These are phyloP conservation scores for Mungos mungo DNA, from an alignment of 2,113 vertebrate genomes.

Conservation along the genomic window DNA sequence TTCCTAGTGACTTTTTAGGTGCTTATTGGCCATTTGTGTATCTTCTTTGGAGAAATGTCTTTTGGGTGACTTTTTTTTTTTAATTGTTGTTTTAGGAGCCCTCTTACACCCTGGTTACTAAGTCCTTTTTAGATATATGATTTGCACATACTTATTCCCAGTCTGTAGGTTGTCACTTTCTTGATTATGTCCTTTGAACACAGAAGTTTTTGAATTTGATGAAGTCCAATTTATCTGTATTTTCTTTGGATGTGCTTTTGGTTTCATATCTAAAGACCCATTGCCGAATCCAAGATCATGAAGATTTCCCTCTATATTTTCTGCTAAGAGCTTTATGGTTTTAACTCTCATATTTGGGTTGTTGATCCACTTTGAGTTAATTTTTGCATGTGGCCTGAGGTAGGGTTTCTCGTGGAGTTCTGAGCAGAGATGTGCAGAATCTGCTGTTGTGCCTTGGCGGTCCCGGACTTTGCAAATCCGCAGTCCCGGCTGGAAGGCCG, in stretches of 20 bases:
- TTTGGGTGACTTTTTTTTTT: neutral
- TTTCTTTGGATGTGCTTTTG: neutral
- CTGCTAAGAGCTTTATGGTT: neutral
- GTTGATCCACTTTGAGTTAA: neutral
- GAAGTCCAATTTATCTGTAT: neutral
- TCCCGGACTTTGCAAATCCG: neutral
- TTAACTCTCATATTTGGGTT: neutral
- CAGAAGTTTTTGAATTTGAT: neutral
- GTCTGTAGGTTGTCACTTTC: neutral
- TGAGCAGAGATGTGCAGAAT: rapidly evolving
- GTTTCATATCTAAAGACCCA: neutral
- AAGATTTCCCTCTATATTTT: neutral
- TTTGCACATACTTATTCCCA: neutral
- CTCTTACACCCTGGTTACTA: neutral
- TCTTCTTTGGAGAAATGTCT: neutral
- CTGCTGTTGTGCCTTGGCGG: neutral
- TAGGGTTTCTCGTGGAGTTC: neutral
- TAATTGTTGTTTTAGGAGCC: neutral
- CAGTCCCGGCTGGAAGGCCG: neutral
- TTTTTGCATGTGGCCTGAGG: neutral
- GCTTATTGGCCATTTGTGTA: neutral
- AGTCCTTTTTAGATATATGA: neutral
- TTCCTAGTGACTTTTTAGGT: neutral
- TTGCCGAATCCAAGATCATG: neutral
- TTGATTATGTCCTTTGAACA: neutral